Evolutionary conservation across 1,140 invertebrate species (phyloP).

Genomic region (Patella vulgata): DNA sequence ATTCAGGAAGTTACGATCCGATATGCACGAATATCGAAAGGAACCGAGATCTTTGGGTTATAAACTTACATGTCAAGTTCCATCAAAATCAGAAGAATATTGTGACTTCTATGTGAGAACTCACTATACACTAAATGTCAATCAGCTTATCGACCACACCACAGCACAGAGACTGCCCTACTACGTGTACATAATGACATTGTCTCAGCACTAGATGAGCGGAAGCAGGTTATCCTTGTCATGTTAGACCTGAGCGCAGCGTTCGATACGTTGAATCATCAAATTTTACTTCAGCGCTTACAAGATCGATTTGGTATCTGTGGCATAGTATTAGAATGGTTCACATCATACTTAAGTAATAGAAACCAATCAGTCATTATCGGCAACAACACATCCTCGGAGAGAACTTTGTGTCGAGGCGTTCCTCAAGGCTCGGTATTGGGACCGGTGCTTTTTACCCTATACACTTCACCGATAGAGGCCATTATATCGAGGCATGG

Average conservation of each 20-base stretch:
- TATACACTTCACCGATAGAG: too few species aligned
- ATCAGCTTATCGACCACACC: constrained; percentile 13
- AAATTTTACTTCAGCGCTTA: constrained; percentile 7
- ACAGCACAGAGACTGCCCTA: constrained; percentile 20
- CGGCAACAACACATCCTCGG: constrained; percentile 8
- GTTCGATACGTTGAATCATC: constrained; percentile 21
- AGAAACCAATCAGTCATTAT: constrained; percentile 16
- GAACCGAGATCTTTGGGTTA: too few species aligned
- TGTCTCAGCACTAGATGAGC: constrained; percentile 10
- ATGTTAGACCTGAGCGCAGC: constrained; percentile 15
- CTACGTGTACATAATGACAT: constrained; percentile 21
- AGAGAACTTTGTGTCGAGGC: constrained; percentile 9
- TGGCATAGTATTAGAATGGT: too few species aligned
- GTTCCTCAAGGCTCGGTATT: constrained; percentile 21
- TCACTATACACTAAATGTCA: constrained; percentile 3
- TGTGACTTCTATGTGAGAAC: constrained; percentile 8
- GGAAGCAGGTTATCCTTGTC: constrained; percentile 2
- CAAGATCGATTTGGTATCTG: constrained; percentile 16
- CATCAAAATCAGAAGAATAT: too few species aligned
- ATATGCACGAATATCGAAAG: too few species aligned
- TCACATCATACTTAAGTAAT: constrained; percentile 15
- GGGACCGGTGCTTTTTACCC: constrained; percentile 12
- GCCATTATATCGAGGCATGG: too few species aligned
- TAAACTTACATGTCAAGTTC: too few species aligned
- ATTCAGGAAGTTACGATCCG: too few species aligned